These are phyloP conservation scores for Tetraodon nigroviridis DNA, from an alignment of 2,113 vertebrate species.

Conservation along the genomic window DNA sequence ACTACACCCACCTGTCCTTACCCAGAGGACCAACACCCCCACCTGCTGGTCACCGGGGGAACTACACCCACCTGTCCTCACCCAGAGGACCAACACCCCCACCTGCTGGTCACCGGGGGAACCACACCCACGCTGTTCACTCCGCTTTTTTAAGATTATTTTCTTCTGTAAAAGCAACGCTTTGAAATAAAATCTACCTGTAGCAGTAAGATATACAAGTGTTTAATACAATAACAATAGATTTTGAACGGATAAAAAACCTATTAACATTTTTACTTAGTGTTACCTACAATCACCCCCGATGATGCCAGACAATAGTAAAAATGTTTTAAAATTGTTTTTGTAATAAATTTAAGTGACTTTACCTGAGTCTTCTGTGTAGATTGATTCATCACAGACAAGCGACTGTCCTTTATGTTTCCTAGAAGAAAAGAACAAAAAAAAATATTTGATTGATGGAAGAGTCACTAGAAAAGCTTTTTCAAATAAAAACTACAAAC, in stretches of 20 bases:
- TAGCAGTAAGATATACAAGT: too few species aligned
- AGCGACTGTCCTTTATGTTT: slow-evolving; percentile 63
- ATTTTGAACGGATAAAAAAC: not conserved
- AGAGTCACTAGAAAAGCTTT: not conserved
- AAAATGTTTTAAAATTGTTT: not conserved
- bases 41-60: too few species aligned
- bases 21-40: not conserved
- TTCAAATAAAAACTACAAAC: not conserved
- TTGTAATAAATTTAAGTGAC: not conserved
- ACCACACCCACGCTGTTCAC: not conserved
- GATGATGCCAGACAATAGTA: not conserved
- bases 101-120: not conserved
- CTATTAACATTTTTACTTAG: not conserved
- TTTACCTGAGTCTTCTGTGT: slow-evolving; percentile 71
- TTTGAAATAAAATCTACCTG: too few species aligned
- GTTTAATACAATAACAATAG: too few species aligned
- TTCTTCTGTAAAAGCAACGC: not conserved
- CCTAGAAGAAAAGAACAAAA: slow-evolving; percentile 38
- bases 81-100: not conserved
- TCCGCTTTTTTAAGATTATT: not conserved
- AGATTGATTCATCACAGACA: slow-evolving; percentile 70
- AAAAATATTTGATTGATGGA: not conserved
- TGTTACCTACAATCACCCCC: not conserved
- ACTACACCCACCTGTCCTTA: too few species aligned
- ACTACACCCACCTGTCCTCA: too few species aligned